phyloP scores from a whole-genome alignment of 30 jellyfish, hydroid and myxozoan genomes.

The Aurelia sp. region DNA sequence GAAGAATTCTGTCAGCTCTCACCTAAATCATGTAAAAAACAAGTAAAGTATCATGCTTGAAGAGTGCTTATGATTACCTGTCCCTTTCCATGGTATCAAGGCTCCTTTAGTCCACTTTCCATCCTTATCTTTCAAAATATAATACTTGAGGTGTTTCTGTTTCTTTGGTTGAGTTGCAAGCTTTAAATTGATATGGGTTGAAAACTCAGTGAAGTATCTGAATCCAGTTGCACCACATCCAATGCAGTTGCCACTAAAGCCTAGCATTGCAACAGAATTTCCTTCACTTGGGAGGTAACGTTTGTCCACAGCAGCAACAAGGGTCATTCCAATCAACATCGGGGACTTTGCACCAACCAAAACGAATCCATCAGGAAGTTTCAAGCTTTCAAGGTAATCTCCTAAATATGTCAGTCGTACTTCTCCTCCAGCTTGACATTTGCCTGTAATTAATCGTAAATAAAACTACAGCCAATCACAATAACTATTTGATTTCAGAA shows the following conservation, averaged over 20 bases:
- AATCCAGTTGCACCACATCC: conserved; percentile 98
- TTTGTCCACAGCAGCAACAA: conserved; percentile 86
- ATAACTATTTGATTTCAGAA: too few species aligned
- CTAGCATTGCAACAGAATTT: conserved; percentile 80
- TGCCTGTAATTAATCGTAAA: conserved; percentile 44
- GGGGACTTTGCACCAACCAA: conserved; percentile 93
- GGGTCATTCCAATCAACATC: conserved; percentile 85
- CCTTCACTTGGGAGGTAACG: conserved; percentile 87
- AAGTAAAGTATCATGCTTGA: too few species aligned
- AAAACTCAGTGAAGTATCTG: conserved; percentile 86
- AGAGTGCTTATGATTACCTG: conserved; percentile 42
- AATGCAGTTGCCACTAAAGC: conserved; percentile 87
- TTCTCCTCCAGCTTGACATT: conserved; percentile 94
- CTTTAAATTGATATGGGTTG: conserved; percentile 83
- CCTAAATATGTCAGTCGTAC: conserved; percentile 68
- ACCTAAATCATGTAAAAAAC: too few species aligned
- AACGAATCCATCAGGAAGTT: conserved; percentile 83
- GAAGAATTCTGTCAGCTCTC: too few species aligned
- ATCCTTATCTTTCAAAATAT: conserved; percentile 65
- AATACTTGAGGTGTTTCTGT: conserved; percentile 83
- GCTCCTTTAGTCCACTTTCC: conserved; percentile 92
- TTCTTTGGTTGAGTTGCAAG: conserved; percentile 95
- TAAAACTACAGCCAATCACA: not conserved
- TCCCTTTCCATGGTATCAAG: conserved; percentile 92
- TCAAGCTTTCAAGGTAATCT: conserved; percentile 45